phyloP scores from a whole-genome alignment of 2,888 invertebrate species.

The Meliscaeva auricollis region DNA sequence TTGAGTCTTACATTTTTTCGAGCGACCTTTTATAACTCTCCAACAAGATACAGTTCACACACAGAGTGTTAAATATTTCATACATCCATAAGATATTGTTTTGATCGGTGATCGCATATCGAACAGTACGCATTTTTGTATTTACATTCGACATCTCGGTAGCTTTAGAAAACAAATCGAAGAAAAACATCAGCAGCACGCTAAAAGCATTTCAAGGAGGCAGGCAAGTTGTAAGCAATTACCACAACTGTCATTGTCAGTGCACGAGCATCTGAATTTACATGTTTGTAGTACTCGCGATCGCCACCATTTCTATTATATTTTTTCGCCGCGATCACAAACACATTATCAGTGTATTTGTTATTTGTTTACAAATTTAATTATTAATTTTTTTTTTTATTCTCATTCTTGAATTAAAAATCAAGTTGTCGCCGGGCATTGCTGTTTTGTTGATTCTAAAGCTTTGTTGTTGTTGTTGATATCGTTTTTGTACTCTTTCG shows the following conservation, averaged over 20 bases:
- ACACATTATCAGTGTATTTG: conserved; percentile 40
- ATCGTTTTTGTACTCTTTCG: conserved; percentile 60
- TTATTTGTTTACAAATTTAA: conserved; percentile 74
- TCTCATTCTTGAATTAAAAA: conserved; percentile 61
- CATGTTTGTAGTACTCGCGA: conserved; percentile 6
- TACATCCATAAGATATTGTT: background rate
- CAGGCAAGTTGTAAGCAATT: conserved; percentile 72
- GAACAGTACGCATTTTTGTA: conserved; percentile 15
- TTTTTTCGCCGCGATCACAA: conserved; percentile 40
- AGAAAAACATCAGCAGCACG: conserved; percentile 20
- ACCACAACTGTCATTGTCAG: conserved; percentile 71
- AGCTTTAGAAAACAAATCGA: background rate
- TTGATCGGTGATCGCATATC: conserved; percentile 19
- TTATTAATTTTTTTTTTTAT: conserved; percentile 55
- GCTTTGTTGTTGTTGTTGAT: conserved; percentile 51
- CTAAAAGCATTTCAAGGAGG: conserved; percentile 78
- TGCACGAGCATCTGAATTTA: conserved; percentile 67
- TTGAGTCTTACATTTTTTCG: background rate
- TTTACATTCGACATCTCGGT: conserved; percentile 8
- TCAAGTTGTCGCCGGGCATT: conserved; percentile 68
- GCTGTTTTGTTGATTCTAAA: conserved; percentile 13
- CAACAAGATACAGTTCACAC: conserved; percentile 21
- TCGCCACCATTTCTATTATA: conserved; percentile 26
- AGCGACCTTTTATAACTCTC: conserved; percentile 28
- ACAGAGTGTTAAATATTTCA: conserved; percentile 11